A percentile compares a stretch with the other conserved stretches of the same genome.
These are phyloP conservation scores for Bungarus multicinctus DNA, from an alignment of 2,113 vertebrate species.

Conservation along the genomic window DNA sequence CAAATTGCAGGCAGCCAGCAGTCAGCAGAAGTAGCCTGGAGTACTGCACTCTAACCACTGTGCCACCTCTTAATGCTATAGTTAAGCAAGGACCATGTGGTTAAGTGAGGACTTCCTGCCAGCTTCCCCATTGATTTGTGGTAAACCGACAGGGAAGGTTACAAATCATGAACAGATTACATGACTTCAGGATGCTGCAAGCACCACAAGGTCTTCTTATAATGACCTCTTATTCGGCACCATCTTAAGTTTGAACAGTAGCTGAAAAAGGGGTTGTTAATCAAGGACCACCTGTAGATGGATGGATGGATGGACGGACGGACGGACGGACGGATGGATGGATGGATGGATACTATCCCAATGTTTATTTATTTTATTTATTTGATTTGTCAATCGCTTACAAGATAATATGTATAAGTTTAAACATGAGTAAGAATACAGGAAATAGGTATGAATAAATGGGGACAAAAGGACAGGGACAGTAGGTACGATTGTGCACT, in stretches of 20 bases:
- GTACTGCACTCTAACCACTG: too few relatives aligned
- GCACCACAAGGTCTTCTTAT: neutral
- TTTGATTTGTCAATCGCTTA: too few relatives aligned
- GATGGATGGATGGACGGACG: too few relatives aligned
- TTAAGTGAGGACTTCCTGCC: neutral
- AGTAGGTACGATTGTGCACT: too few relatives aligned
- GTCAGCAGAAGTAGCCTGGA: too few relatives aligned
- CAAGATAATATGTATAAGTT: too few relatives aligned
- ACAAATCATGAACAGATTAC: neutral
- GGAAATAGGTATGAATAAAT: too few relatives aligned
- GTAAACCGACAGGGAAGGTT: neutral
- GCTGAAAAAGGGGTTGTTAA: neutral
- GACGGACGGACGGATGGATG: neutral
- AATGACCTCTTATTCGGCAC: neutral
- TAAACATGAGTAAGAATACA: too few relatives aligned
- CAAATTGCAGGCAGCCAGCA: too few relatives aligned
- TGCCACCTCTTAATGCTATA: neutral
- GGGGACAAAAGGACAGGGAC: too few relatives aligned
- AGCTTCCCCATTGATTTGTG: neutral
- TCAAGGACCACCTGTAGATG: neutral
- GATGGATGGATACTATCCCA: neutral
- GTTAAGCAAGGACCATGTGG: neutral
- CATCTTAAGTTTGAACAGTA: neutral
- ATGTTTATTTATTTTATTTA: too few relatives aligned
- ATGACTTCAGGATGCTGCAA: neutral